Evolutionary conservation across 2,888 invertebrate genomes (phyloP), one percentile per base, ranked within the genome.

Genomic region (Epiblema foenella): DNA sequence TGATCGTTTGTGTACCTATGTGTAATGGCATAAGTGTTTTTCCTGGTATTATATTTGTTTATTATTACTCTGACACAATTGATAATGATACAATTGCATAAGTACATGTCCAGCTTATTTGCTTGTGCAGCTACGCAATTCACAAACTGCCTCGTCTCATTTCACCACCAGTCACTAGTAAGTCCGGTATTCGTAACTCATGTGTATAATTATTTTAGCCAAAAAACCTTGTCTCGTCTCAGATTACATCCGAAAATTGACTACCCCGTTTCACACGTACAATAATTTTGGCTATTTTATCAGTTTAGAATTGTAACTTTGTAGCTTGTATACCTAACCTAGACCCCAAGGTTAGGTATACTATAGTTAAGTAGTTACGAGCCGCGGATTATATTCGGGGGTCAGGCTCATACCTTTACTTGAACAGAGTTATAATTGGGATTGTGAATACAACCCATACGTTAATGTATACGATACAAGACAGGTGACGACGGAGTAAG

Each of bases 31-130:
- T 46, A 46, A n/a, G 46, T 29, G 10, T 24, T 46, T 60, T 29
- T n/a, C 29, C 15, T 42, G 9, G 24, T 42, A 29, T n/a, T 2
- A 33, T 15, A 24, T 2, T 24, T 20, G 39, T 11, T 60, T 60
- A 18, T 54, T 39, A 54, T 39, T 15, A 63, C 12, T 20, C 54
- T 64, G 39, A 64, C 39, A 54, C 64, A 54, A 52, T 63, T 51
- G 12, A 63, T n/a, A 37, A 52, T 64, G 52, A 64, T 52, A 54
- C 52, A 54, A 64, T 37, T 39, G 39, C 54, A 64, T 39, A 39
- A 54, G 52, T 52, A 15, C 18, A 10, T 20, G 37, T n/a, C 12
- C 52, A 33, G 51, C 15, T 24, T 24, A 24, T 24, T 24, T 24
- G 15, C 29, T 33, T 33, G 51, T 63, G 33, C 64, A 54, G 20